A percentile compares a stretch with the other conserved stretches of the same genome.
Conservation (phyloP, 2,888 invertebrate species). For the Odontocolon sp. region DNA sequence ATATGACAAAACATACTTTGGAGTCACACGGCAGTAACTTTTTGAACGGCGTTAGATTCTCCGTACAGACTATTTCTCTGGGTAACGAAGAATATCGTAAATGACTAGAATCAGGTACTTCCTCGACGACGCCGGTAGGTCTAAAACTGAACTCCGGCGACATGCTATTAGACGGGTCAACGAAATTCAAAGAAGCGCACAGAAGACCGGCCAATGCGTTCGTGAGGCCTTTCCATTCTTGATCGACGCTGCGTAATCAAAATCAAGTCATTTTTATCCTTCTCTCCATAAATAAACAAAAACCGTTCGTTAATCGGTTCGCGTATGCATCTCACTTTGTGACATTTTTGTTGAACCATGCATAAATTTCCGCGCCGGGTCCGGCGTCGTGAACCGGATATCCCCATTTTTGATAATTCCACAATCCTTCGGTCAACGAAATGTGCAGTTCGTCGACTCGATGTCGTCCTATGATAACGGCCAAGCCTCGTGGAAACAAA, state of each 20-base stretch:
- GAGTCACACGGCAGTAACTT: conserved; percentile 97
- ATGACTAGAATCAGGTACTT: conserved; percentile 81
- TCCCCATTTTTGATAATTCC: conserved; percentile 97
- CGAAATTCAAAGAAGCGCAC: conserved; percentile 97
- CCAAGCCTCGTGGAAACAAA: conserved; percentile 93
- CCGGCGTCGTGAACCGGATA: conserved; percentile 95
- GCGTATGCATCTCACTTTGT: conserved; percentile 68
- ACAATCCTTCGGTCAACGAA: conserved; percentile 95
- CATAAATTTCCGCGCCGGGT: conserved; percentile 96
- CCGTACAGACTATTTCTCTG: conserved; percentile 98
- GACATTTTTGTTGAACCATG: conserved; percentile 88
- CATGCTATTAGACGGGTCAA: conserved; percentile 92
- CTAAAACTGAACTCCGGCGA: conserved; percentile 92
- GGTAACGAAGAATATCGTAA: conserved; percentile 95
- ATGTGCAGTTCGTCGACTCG: conserved; percentile 95
- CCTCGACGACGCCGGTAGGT: conserved; percentile 85
- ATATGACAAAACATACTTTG: conserved; percentile 80
- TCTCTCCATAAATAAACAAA: conserved; percentile 13
- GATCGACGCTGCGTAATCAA: conserved; percentile 85
- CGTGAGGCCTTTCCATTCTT: conserved; percentile 93
- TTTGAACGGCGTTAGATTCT: conserved; percentile 99
- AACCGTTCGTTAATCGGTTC: too few species aligned
- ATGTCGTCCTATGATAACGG: conserved; percentile 92
- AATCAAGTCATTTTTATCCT: not conserved
- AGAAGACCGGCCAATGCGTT: conserved; percentile 96